Percentiles rank a stretch among this genome's conserved stretches.
Conservation (phyloP, 2,888 invertebrate species). For the Rotaria sp. region DNA sequence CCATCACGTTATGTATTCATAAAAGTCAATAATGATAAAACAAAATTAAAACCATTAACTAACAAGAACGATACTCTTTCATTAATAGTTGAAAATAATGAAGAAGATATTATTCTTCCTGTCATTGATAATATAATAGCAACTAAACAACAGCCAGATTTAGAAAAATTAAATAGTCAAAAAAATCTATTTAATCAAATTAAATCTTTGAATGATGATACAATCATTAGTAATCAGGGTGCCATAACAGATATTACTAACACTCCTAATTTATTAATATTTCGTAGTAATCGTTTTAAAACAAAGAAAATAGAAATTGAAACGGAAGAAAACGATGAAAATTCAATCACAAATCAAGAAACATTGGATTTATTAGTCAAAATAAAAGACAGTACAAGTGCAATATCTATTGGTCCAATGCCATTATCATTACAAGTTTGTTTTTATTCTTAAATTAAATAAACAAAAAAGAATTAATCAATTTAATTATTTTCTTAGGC, state of each 20-base stretch:
- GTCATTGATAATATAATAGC: not conserved
- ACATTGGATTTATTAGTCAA: not conserved
- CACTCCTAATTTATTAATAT: too few relatives aligned
- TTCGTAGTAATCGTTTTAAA: too few relatives aligned
- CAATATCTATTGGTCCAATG: not conserved
- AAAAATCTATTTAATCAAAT: not conserved
- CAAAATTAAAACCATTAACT: too few relatives aligned
- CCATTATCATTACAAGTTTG: not conserved
- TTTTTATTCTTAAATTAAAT: not conserved
- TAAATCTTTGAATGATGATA: not conserved
- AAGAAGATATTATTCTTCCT: not conserved
- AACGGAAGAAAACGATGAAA: not conserved
- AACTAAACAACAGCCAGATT: not conserved
- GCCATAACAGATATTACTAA: too few relatives aligned
- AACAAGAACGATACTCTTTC: too few relatives aligned
- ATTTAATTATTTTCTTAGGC: not conserved
- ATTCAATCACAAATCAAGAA: not conserved
- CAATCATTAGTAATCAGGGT: not conserved
- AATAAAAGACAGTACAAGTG: not conserved
- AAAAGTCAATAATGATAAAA: too few relatives aligned
- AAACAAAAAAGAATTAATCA: not conserved
- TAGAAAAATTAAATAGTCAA: not conserved
- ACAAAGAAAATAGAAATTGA: not conserved
- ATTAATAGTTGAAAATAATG: too few relatives aligned
- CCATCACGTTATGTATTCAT: too few relatives aligned